Percentiles rank a stretch among this genome's conserved stretches.
phyloP scores from a whole-genome alignment of 2,888 invertebrate genomes.

The Drosophila subquinaria region DNA sequence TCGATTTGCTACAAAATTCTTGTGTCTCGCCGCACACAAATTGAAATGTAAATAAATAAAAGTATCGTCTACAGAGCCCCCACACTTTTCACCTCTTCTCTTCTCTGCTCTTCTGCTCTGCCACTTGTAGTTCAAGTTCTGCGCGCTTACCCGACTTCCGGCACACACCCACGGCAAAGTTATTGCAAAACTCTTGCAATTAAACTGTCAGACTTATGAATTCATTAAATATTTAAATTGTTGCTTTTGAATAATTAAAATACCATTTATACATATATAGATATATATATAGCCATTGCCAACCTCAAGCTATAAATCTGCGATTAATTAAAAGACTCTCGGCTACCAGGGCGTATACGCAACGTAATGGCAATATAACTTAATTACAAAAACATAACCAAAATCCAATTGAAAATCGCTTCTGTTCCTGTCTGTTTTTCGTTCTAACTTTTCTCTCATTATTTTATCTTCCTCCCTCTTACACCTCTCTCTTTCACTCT shows the following conservation, averaged over 20 bases:
- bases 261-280: conserved; percentile 65
- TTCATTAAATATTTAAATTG: conserved; percentile 82
- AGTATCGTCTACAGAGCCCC: conserved; percentile 39
- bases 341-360: conserved; percentile 61
- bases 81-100: neutral
- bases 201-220: conserved; percentile 82
- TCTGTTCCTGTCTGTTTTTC: conserved; percentile 45
- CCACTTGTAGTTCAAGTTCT: conserved; percentile 10
- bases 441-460: conserved; percentile 10
- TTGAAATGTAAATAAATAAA: conserved; percentile 62
- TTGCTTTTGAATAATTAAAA: conserved; percentile 81
- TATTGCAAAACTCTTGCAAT: conserved; percentile 76
- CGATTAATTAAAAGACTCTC: conserved; percentile 72
- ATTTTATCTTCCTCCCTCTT: neutral
- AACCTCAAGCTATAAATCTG: conserved; percentile 76
- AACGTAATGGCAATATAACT: conserved; percentile 76
- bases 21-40: conserved; percentile 21
- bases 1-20: conserved; percentile 12
- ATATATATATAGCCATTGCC: conserved; percentile 23
- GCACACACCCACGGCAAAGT: conserved; percentile 51
- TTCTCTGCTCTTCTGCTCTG: neutral
- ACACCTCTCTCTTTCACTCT: neutral
- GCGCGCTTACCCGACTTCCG: conserved; percentile 22
- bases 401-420: conserved; percentile 66
- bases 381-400: conserved; percentile 80